Evolutionary conservation across 2,888 invertebrate genomes (phyloP), one percentile per base, ranked within the genome.

Genomic region (Oscheius sp.): DNA sequence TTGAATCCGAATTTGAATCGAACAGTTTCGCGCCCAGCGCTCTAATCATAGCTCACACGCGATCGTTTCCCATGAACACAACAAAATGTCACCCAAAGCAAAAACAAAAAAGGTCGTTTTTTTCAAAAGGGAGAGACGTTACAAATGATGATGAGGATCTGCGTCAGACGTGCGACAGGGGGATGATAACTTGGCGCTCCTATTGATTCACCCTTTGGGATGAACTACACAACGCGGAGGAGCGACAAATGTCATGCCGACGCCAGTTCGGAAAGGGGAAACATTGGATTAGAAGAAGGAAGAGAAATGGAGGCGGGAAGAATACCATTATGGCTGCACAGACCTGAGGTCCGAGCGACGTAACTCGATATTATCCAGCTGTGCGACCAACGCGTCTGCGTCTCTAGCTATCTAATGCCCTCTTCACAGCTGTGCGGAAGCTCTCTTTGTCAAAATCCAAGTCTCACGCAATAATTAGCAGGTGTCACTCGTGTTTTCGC

Each of bases 281-380:
- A 53, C 1, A 53, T 21, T 21, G 13, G 13, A 53, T 53, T 29
- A 53, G 0, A 53, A 53, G 11, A 21, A 11, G 53, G 29, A 13
- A 53, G 53, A 53, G 11, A 53, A 29, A 53, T 53, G 29, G 53
- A 29, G 53, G 53, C 53, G 53, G 29, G 53, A 53, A 53, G 53
- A 53, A 53, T 29, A 29, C 53, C 42, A 42, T 42, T 42, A 7
- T 5, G 42, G 21, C 21, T 21, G 21, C 21, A 21, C 21, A 42
- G 42, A 42, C 42, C 42, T 42, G 42, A 21, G 21, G 21, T 13
- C 11, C 62, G n/a, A 32, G 32, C 29, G 48, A 42, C 32, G 63
- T 37, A 63, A 63, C 63, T 63, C 63, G 48, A 63, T 63, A 63
- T 63, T 63, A 47, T 63, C 63, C 48, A 21, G 63, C 63, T 63